Evolutionary conservation across 2,888 invertebrate species (phyloP).

Genomic region (Trichogramma evanescens): DNA sequence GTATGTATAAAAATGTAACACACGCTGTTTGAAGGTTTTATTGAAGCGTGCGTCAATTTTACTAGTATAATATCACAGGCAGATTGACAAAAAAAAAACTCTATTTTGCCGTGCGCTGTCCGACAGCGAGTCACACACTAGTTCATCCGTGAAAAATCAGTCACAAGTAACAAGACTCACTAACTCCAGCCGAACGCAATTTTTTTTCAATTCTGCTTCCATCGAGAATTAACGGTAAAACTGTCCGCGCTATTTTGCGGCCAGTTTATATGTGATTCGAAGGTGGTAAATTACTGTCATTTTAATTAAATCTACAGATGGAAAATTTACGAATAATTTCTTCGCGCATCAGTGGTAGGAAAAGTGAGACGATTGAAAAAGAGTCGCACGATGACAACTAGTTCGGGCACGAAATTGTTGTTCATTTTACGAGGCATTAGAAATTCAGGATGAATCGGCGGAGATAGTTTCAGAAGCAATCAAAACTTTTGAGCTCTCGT

Average conservation of each 20-base stretch:
- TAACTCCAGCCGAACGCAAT: background rate
- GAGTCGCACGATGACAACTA: too few relatives aligned
- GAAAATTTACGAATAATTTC: background rate
- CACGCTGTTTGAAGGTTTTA: background rate
- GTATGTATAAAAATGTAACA: background rate
- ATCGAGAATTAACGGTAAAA: slow-evolving; percentile 15
- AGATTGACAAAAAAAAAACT: slow-evolving; percentile 9
- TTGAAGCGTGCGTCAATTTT: background rate
- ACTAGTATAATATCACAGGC: slow-evolving; percentile 11
- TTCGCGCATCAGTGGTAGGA: background rate
- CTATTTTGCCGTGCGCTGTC: background rate
- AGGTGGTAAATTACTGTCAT: slow-evolving; percentile 20
- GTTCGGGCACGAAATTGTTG: too few relatives aligned
- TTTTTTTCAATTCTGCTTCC: slow-evolving; percentile 10
- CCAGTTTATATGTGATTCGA: slow-evolving; percentile 8
- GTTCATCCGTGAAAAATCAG: slow-evolving; percentile 14
- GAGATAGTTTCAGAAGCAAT: too few relatives aligned
- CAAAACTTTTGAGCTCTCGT: too few relatives aligned
- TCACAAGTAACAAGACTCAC: background rate
- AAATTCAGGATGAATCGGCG: too few relatives aligned
- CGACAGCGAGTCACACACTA: background rate
- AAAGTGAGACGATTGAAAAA: too few relatives aligned
- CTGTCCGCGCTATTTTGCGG: background rate
- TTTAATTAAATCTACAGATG: slow-evolving; percentile 17
- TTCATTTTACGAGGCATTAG: too few relatives aligned